Base-by-base conservation (phyloP, 37 sponge, comb jelly and placozoan species). In the Mnemiopsis leidyi region DNA sequence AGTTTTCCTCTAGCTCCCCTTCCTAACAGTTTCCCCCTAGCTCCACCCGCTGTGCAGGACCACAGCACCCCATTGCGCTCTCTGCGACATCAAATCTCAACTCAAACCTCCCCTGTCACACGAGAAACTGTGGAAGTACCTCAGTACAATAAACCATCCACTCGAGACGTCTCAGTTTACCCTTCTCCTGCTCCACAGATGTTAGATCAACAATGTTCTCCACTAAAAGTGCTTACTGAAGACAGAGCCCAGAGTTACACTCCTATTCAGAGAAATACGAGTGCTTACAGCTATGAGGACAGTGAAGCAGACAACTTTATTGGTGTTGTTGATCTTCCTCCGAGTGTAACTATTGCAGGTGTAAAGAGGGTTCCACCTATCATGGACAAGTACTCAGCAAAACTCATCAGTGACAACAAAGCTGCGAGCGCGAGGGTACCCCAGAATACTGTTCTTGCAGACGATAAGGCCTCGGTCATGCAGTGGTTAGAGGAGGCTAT, bases 141-240 rank as follows among this genome's bases (percentile, higher is more conserved):
- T 77, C 36, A 31, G 20, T 34, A 77, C 34, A 3, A 1, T 34
- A 77, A 77, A 32, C 79, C 79, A 21, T 48, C 61, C 61, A 77
- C 79, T 13, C 1, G 79, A 34, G 79, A 77, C 32, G 79, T 77
- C 32, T 77, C 79, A 34, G 79, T 77, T 1, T 77, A 9, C 79
- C 26, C 26, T 32, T 33, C 79, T 34, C 35, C 79, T 34, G 36
- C 21, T 16, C 79, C 79, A 5, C 2, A 34, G 3, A 77, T 77
- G 79, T 0, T 77, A 32, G 79, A 77, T 77, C 79, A 77, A 34
- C 32, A 77, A 13, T 77, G 32, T 5, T 77, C 79, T 77, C 79
- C 79, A 32, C 79, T 77, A 7, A 77, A 77, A 34, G 36, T 77
- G 36, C 35, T 32, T 26, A 77, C 79, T 33, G 36, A 77, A 31